Evolutionary conservation across 2,797 vertebrate genomes (phyloP).

Genomic region (Pipistrellus kuhlii): DNA sequence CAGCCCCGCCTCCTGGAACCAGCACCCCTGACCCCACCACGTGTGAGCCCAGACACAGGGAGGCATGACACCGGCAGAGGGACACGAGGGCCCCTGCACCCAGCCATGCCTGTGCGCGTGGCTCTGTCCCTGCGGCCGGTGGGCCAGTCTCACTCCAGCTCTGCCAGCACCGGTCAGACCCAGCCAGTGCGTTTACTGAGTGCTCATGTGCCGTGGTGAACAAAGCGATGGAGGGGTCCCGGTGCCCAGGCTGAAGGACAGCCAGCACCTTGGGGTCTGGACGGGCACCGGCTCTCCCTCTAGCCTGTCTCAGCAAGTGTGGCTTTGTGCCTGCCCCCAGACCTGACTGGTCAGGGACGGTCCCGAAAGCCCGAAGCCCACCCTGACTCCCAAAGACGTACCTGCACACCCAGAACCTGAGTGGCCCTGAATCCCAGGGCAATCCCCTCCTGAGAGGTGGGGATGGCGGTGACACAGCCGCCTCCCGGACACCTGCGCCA

Average conservation of each 20-base stretch:
- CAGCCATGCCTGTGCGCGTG: accelerated
- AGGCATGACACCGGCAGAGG: neutral
- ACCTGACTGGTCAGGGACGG: neutral
- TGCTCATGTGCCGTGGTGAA: accelerated
- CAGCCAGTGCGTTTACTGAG: neutral
- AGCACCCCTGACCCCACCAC: neutral
- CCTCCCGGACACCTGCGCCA: neutral
- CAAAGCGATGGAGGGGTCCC: neutral
- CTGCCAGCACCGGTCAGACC: neutral
- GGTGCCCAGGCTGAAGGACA: neutral
- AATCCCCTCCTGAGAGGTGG: neutral
- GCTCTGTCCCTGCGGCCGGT: no score
- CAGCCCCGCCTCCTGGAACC: neutral
- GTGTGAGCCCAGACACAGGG: neutral
- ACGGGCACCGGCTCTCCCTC: neutral
- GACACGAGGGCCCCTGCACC: neutral
- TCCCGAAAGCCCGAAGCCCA: neutral
- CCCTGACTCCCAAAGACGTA: neutral
- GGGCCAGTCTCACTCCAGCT: neutral
- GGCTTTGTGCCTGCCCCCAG: neutral
- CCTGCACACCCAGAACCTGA: neutral
- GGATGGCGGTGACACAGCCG: accelerated
- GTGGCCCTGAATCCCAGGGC: neutral
- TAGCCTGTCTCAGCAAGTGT: neutral
- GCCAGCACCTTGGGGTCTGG: neutral